phyloP scores from a whole-genome alignment of 2,888 invertebrate species.

The Venusia cambrica region DNA sequence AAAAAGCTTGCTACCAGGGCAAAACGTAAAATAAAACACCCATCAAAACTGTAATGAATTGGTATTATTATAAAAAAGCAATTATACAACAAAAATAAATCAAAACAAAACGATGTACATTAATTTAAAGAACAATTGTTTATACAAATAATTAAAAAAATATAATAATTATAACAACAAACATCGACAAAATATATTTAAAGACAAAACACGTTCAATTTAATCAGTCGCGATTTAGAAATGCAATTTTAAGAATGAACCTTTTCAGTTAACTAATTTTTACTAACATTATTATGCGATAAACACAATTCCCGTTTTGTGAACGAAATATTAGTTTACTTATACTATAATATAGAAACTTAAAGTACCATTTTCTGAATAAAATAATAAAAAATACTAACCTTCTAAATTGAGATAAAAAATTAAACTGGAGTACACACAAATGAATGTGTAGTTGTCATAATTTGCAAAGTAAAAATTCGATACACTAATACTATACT shows the following conservation, averaged over 20 bases:
- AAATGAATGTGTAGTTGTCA: slow-evolving; percentile 67
- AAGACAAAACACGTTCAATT: slow-evolving; percentile 79
- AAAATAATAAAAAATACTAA: slow-evolving; percentile 54
- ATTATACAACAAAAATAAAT: slow-evolving; percentile 88
- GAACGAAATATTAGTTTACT: slow-evolving; percentile 37
- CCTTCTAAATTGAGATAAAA: slow-evolving; percentile 43
- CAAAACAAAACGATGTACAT: slow-evolving; percentile 89
- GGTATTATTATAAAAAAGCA: slow-evolving; percentile 88
- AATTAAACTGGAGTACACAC: slow-evolving; percentile 42
- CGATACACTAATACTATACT: slow-evolving; percentile 72
- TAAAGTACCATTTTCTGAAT: slow-evolving; percentile 58
- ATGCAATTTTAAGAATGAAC: slow-evolving; percentile 79
- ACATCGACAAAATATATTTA: slow-evolving; percentile 82
- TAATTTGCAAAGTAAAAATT: slow-evolving; percentile 68
- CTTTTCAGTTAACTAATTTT: slow-evolving; percentile 57
- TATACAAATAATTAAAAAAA: slow-evolving; percentile 86
- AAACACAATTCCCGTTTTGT: slow-evolving; percentile 41
- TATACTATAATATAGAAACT: slow-evolving; percentile 48
- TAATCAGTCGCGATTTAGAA: slow-evolving; percentile 78
- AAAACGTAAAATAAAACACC: slow-evolving; percentile 81
- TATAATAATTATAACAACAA: slow-evolving; percentile 83
- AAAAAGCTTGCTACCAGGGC: slow-evolving; percentile 64
- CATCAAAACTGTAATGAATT: slow-evolving; percentile 86
- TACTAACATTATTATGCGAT: slow-evolving; percentile 74
- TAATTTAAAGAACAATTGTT: slow-evolving; percentile 88